Conservation (phyloP, 1,140 invertebrate genomes). For the Cherax quadricarinatus region DNA sequence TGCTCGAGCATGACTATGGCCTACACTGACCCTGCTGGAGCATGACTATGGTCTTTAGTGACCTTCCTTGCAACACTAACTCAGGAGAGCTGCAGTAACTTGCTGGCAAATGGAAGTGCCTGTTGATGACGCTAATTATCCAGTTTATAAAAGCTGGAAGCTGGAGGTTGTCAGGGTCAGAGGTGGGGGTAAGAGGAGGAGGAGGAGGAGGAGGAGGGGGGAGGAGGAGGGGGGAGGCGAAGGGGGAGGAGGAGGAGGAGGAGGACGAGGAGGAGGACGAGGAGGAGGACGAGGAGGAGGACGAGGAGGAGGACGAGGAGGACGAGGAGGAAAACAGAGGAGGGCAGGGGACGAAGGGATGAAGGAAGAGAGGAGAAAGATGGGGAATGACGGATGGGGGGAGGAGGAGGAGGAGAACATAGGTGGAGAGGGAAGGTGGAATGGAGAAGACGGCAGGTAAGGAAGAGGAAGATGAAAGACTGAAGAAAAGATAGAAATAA, state of each 20-base stretch:
- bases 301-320: not conserved
- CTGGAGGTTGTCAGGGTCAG: constrained; percentile 26
- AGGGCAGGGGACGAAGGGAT: not conserved
- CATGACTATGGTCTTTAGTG: not conserved
- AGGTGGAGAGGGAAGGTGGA: not conserved
- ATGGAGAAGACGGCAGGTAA: not conserved
- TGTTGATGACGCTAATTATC: constrained; percentile 48
- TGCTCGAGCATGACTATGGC: not conserved
- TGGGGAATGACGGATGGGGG: not conserved
- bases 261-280: not conserved
- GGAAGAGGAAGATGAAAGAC: not conserved
- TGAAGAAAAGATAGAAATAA: not conserved
- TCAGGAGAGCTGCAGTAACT: constrained; percentile 26
- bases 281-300: not conserved
- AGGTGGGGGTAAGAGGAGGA: not conserved
- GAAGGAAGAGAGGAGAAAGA: not conserved
- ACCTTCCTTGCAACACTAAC: not conserved
- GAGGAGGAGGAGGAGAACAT: not conserved
- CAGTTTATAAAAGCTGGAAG: constrained; percentile 46
- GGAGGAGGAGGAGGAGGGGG: not conserved
- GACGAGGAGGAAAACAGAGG: not conserved
- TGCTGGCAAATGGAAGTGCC: constrained; percentile 27
- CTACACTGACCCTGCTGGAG: not conserved
- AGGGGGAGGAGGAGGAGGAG: not conserved
- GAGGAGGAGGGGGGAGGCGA: not conserved